Evolutionary conservation across 2,113 vertebrate species (phyloP), one percentile per base, ranked within the genome.

Genomic region (Erythrolamprus reginae): DNA sequence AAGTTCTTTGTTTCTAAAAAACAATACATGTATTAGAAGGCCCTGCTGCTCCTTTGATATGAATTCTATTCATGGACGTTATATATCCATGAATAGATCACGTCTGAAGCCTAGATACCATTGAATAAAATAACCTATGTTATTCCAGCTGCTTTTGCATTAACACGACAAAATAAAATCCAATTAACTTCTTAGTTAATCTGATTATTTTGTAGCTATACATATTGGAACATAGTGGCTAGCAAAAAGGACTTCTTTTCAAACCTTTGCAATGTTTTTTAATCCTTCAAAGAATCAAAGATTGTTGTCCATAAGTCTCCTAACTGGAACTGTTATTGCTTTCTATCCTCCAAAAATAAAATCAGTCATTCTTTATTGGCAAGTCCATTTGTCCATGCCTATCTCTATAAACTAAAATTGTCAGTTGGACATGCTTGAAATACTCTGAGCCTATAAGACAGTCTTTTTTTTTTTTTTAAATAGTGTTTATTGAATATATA

Each of bases 161-260:
- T 42, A 10, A 24, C 91, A 55, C 90, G 47, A 53, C 9, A 53
- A 47, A 94, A 51, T 92, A 77, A 93, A 92, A 92, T 58, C 23
- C 84, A 45, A 1, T 88, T 90, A 92, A 48, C 6, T 88, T 93
- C 83, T 84, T 4, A 2, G 2, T 0, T 91, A 85, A 10, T 3
- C 2, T 90, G 21, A n/a, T n/a, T 89, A 50, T 47, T 42, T 92
- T 87, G 50, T 65, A 53, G 33, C 91, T 93, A 90, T 93, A 17
- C 1, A 90, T 91, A 51, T 58, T 10, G 23, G 28, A 83, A 28
- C 0, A 87, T 47, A 21, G n/a, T 0, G 65, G 5, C 21, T 2
- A 7, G 0, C 55, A 21, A 42, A 50, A 92, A 65, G n/a, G 21
- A 38, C 21, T 90, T 77, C 61, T 33, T 65, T 65, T 33, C 2